A percentile compares a stretch with the other conserved stretches of the same genome.
These are phyloP conservation scores for Bambusicola thoracicus DNA, from an alignment of 2,113 vertebrate species.

Conservation along the genomic window DNA sequence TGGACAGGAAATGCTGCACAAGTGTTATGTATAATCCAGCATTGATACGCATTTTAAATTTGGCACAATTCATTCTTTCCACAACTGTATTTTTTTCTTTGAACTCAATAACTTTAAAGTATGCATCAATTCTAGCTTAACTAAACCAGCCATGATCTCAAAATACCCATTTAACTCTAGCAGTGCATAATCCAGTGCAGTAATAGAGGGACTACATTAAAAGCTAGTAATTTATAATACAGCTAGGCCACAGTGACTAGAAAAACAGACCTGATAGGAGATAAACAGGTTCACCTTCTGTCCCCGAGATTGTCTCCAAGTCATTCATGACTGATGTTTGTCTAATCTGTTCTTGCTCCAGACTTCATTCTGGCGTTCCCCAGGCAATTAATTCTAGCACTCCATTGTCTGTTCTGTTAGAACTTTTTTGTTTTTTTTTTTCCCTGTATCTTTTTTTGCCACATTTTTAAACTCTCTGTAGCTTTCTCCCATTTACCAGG, in stretches of 20 bases:
- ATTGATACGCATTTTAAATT: not conserved
- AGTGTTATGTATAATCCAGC: fast-evolving
- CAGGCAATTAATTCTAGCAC: not conserved
- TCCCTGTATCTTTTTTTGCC: not conserved
- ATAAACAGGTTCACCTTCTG: not conserved
- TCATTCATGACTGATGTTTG: not conserved
- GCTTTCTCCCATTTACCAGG: not conserved
- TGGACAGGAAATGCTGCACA: not conserved
- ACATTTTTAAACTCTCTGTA: not conserved
- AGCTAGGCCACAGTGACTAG: not conserved
- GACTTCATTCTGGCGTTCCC: not conserved
- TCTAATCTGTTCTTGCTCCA: not conserved
- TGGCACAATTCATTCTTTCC: fast-evolving
- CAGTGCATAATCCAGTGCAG: not conserved
- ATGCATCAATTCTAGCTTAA: not conserved
- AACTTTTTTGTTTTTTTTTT: not conserved
- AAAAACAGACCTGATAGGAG: not conserved
- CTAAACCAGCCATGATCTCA: not conserved
- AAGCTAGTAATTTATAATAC: not conserved
- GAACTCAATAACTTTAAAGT: not conserved
- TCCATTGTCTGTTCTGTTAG: not conserved
- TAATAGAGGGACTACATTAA: not conserved
- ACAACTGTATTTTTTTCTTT: not conserved
- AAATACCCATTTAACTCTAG: not conserved
- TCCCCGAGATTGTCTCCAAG: not conserved